Evolutionary conservation across 64 coral and sea anemone species (phyloP), one percentile per base, ranked within the genome.

Genomic region (Trachythela sp.): DNA sequence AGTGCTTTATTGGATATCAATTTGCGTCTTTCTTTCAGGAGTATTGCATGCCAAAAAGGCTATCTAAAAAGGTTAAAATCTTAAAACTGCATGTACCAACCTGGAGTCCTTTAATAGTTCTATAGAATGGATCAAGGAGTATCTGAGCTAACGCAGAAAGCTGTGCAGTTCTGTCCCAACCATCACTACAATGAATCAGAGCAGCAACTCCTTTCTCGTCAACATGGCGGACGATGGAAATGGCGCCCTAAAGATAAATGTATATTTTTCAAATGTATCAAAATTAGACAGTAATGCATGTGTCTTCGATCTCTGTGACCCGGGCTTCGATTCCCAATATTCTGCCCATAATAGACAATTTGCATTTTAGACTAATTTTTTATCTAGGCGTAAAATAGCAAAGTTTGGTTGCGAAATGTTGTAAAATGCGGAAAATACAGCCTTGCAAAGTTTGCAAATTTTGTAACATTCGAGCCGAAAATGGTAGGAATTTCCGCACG

Each of bases 131-230:
- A 36, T 99, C 96, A 72, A 99, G 86, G 3, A 99, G 50, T 42
- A 99, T 64, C 59, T 94, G 96, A 48, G 93, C 89, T 39, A 99
- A 54, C 68, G 93, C 94, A 13, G 96, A 94, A 42, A 99, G 89
- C 24, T 99, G 96, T 38, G 96, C 94, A 3, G 96, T 99, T 80
- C 96, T 91, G 85, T 99, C 96, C 96, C 96, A 99, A 0, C 96
- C 96, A 36, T 99, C 96, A 88, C 96, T 99, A 59, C 96, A 99
- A 89, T 99, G 96, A 22, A 99, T 93, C 15, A 99, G 86, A 8
- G 96, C 90, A 39, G 96, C 91, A 43, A 92, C 91, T 6, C 91
- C 96, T 58, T 99, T 99, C 36, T 94, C 93, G n/a, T 92, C 90
- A 32, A 99, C 88, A 85, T 94, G 91, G 30, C 96, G 86, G 0